Evolutionary conservation across 2,888 invertebrate species (phyloP), one percentile per base, ranked within the genome.

Genomic region (Melolontha melolontha): DNA sequence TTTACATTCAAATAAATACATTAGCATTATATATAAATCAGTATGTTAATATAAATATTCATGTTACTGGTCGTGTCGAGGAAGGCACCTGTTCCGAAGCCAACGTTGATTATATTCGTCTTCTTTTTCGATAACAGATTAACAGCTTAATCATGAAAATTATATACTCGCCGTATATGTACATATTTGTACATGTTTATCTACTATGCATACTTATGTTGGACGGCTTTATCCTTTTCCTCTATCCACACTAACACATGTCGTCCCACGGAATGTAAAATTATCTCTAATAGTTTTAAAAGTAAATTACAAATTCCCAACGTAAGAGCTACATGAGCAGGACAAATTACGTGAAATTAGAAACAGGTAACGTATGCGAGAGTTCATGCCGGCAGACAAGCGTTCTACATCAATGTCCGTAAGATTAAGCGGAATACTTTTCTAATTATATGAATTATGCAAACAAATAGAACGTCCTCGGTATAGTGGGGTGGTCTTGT

Each of bases 51-150:
- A 4, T 22, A 22, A 2, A 22, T 22, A 22, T 22, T 22, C 22
- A 22, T 4, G 22, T 22, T 22, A 22, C 2, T 22, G 4, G 22
- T 6, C 6, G 34, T 1, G 6, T 34, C 10, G 6, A 34, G 77
- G 77, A 71, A 75, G 78, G 75, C 79, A 77, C 78, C 77, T 78
- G 72, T 75, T 70, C 70, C 71, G 63, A 70, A 34, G 34, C 10
- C 1, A 6, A 6, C 34, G 8, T 34, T 34, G 6, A 34, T 34
- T 34, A 10, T 34, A 34, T 34, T 34, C 10, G 10, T 34, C 34
- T 34, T 10, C 34, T 34, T 10, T 34, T 34, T 34, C 34, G 34
- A 34, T 34, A 34, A 34, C 6, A 34, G 34, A 34, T 34, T 6
- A 34, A 34, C 34, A 34, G 34, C 34, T 34, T 34, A 34, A 34